Percentiles rank a stretch among this genome's conserved stretches.
These are phyloP conservation scores for Protonemura montana DNA, from an alignment of 2,888 invertebrate species.

Conservation along the genomic window DNA sequence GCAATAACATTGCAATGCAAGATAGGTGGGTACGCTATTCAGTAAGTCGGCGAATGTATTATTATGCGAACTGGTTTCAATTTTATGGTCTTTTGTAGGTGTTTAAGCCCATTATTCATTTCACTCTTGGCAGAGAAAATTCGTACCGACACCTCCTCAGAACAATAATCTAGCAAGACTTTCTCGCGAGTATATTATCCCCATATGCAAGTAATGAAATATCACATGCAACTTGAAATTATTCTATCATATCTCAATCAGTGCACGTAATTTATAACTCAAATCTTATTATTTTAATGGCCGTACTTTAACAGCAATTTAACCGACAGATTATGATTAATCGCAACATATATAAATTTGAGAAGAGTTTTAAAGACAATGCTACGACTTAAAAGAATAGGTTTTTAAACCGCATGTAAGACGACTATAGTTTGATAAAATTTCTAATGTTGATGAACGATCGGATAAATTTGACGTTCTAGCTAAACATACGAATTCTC, in stretches of 20 bases:
- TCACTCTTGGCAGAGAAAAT: background rate
- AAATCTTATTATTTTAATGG: conserved; percentile 27
- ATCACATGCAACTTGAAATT: conserved; percentile 2
- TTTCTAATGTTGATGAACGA: conserved; percentile 18
- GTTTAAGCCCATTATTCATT: conserved; percentile 1
- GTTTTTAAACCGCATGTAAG: background rate
- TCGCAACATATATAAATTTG: background rate
- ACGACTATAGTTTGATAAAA: background rate
- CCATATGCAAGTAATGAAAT: background rate
- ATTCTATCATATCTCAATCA: conserved; percentile 38
- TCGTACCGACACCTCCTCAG: background rate
- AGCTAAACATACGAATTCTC: conserved; percentile 14
- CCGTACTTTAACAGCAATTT: conserved; percentile 20
- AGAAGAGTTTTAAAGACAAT: background rate
- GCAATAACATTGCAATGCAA: background rate
- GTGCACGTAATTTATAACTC: conserved; percentile 29
- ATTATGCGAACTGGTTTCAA: background rate
- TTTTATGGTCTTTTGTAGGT: conserved; percentile 7
- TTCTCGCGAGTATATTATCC: background rate
- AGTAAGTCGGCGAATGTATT: background rate
- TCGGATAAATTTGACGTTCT: conserved; percentile 24
- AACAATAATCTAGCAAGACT: background rate
- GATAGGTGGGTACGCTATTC: background rate
- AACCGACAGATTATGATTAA: conserved; percentile 25
- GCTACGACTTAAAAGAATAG: background rate